Base-by-base conservation (phyloP, 2,888 invertebrate genomes). In the Dascillus cervinus region DNA sequence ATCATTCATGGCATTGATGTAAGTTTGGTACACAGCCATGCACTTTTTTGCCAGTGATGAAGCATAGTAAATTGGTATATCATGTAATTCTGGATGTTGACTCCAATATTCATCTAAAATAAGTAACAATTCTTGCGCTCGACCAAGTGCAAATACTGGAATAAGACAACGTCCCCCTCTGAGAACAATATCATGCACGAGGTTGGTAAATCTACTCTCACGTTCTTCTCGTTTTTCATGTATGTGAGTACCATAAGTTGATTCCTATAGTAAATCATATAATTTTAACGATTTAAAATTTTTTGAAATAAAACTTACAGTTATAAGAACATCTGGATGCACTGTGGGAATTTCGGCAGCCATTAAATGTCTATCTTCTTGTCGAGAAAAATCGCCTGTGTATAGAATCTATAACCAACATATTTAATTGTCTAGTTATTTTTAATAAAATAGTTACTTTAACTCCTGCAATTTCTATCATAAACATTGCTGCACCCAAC, bases 1-100 rank as follows among this genome's bases (percentile, higher is more conserved):
- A 54, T 97, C 95, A 65, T 99, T 99, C 98, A 99, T 99, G 0
- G 97, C 96, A 66, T 96, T 96, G 2, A 98, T 85, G 64, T 96
- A 99, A 0, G 98, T 98, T 69, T 99, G 98, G 70, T 99, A 99
- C 1, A 99, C 98, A 33, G 95, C 89, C 97, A 99, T 99, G 60
- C 98, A 99, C 64, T 98, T 98, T 69, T 98, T 98, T 25, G 98
- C 98, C 41, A 99, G 70, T 0, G 97, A 95, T 0, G 96, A 97
- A 5, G 98, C 98, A 70, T 99, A 98, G 69, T 99, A 98, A 47
- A 99, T 96, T 0, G 98, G 98, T 51, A 97, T 89, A 64, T 97
- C 96, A 50, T 98, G 97, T 5, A 99, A 70, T 65, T 96, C 94
- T 0, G 94, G 92, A 68, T 95, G 97, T 34, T 88, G 82, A 14